Evolutionary conservation across 2,797 vertebrate genomes (phyloP).

Genomic region (Rhincodon typus): DNA sequence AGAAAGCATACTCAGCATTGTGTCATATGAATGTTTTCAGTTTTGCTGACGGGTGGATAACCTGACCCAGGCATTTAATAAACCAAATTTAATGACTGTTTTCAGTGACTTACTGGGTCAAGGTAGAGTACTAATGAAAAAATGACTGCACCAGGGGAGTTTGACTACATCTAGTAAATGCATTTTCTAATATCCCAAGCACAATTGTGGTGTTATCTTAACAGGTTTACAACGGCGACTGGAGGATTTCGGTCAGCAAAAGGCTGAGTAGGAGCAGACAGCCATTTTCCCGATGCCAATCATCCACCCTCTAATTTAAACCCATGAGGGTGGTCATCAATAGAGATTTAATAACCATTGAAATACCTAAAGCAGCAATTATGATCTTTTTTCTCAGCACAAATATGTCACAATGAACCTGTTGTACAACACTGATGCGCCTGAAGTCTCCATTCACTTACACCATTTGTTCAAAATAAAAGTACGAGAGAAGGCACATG

Average conservation of each 20-base stretch:
- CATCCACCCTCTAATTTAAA: conserved; percentile 30
- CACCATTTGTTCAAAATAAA: neutral
- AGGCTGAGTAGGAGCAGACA: conserved; percentile 32
- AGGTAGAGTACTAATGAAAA: conserved; percentile 49
- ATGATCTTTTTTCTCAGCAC: conserved; percentile 2
- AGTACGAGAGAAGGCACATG: neutral
- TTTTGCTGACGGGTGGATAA: conserved; percentile 54
- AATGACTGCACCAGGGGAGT: conserved; percentile 42
- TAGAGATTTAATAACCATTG: conserved; percentile 32
- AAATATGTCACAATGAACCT: neutral
- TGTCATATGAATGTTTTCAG: conserved; percentile 36
- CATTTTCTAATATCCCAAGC: conserved; percentile 37
- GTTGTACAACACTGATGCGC: neutral
- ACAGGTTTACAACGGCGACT: neutral
- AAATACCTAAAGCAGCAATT: conserved; percentile 35
- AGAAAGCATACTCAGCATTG: conserved; percentile 35
- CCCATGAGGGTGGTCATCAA: conserved; percentile 26
- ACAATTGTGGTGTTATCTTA: conserved; percentile 22
- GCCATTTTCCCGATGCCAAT: conserved; percentile 19
- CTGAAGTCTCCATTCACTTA: neutral
- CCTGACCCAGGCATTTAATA: conserved; percentile 60
- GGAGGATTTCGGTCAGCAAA: conserved; percentile 24
- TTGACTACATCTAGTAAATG: conserved; percentile 36
- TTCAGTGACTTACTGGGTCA: conserved; percentile 47
- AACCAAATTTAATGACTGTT: conserved; percentile 57